Conservation (phyloP, 2,113 vertebrate species). For the Uropsilus gracilis region DNA sequence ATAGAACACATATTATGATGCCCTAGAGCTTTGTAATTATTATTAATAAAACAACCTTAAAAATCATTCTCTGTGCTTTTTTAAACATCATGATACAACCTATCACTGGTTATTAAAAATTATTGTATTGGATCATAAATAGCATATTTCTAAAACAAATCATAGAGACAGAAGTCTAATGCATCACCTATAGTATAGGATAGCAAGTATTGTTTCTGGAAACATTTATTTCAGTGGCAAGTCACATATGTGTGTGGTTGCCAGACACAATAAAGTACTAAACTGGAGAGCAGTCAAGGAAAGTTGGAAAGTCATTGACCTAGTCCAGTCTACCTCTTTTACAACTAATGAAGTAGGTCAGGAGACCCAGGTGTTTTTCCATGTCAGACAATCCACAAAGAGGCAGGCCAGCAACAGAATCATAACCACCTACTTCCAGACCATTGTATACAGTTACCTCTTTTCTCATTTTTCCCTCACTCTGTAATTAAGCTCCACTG, state of each 20-base stretch:
- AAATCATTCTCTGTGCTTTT: background rate
- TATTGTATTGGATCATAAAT: background rate
- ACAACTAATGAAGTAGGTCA: background rate
- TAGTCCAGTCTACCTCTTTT: background rate
- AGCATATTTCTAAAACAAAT: background rate
- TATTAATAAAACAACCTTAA: background rate
- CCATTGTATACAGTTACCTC: background rate
- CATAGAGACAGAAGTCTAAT: background rate
- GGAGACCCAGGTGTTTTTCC: background rate
- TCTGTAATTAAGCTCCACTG: background rate
- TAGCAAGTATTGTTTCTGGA: background rate
- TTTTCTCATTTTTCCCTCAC: background rate
- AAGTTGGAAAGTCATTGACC: background rate
- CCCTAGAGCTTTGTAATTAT: background rate
- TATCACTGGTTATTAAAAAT: background rate
- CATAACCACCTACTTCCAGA: background rate
- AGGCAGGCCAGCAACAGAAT: background rate
- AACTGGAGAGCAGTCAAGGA: background rate
- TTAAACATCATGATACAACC: background rate
- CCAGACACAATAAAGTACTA: background rate
- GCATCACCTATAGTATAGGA: background rate
- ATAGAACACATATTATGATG: background rate
- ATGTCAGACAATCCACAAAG: background rate
- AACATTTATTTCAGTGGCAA: constrained; percentile 1
- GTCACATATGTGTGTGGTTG: background rate